Conservation (phyloP, 2,113 vertebrate species). For the Zeus faber region DNA sequence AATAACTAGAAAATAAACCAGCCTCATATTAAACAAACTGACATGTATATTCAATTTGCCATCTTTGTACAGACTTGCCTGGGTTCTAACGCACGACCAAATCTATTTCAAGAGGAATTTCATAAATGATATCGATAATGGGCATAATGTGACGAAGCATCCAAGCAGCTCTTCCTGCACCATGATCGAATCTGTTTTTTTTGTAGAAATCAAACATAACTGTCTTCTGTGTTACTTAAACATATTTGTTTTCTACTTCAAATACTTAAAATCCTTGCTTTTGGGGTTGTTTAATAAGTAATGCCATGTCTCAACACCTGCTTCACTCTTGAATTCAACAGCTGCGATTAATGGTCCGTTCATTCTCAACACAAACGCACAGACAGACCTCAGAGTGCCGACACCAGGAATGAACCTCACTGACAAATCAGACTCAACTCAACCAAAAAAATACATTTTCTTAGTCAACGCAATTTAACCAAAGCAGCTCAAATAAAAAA, state of each 20-base stretch:
- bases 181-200: neutral
- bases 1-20: neutral
- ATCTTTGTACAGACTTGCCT: conserved; percentile 31
- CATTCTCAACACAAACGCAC: neutral
- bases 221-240: neutral
- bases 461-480: neutral
- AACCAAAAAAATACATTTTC: too few relatives aligned
- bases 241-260: neutral
- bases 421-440: neutral
- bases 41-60: conserved; percentile 14
- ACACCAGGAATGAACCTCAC: neutral
- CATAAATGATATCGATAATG: neutral
- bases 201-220: neutral
- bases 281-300: neutral
- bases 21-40: conserved; percentile 9
- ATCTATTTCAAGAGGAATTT: conserved; percentile 31
- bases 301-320: neutral
- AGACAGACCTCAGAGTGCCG: conserved; percentile 1
- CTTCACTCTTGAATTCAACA: neutral
- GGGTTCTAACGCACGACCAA: neutral
- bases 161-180: neutral
- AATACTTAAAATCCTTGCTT: too few relatives aligned
- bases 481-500: conserved; percentile 2
- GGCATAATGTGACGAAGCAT: neutral
- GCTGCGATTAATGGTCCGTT: neutral